Evolutionary conservation across 2,797 vertebrate species (phyloP).

Genomic region (Peromyscus aztecus): DNA sequence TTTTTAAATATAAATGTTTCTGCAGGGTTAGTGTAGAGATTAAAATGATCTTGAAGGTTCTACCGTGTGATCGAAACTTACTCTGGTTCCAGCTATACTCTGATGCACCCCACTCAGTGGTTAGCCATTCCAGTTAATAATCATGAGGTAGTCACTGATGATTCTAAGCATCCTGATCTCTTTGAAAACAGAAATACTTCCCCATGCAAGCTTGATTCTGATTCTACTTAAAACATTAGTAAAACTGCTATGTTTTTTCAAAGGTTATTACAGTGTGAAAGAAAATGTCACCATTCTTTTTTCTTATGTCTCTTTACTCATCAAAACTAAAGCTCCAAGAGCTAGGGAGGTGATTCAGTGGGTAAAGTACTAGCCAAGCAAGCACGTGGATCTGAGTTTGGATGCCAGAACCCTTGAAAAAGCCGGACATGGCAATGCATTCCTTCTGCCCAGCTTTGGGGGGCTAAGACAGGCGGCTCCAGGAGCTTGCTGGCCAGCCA

Average conservation of each 20-base stretch:
- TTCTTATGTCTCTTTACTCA: slow-evolving; percentile 1
- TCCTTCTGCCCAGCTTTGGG: not conserved
- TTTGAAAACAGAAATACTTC: not conserved
- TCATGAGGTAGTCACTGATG: not conserved
- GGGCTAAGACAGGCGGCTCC: not conserved
- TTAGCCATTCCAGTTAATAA: not conserved
- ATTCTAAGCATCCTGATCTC: not conserved
- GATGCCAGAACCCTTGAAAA: not conserved
- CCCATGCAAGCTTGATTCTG: not conserved
- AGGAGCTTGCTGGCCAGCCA: not conserved
- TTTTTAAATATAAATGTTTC: not conserved
- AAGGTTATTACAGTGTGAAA: not conserved
- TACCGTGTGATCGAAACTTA: not conserved
- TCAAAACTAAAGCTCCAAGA: slow-evolving; percentile 20
- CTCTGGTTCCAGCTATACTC: not conserved
- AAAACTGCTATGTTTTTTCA: not conserved
- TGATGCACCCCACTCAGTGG: not conserved
- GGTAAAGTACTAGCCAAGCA: not conserved
- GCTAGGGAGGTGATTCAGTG: not conserved
- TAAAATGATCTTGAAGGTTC: not conserved
- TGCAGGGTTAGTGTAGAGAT: not conserved
- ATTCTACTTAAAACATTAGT: slow-evolving; percentile 9
- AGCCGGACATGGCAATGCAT: not conserved
- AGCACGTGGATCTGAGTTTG: not conserved
- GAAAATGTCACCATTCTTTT: not conserved